These are phyloP conservation scores for Myotis myotis DNA, from an alignment of 2,797 vertebrate species.

Conservation along the genomic window DNA sequence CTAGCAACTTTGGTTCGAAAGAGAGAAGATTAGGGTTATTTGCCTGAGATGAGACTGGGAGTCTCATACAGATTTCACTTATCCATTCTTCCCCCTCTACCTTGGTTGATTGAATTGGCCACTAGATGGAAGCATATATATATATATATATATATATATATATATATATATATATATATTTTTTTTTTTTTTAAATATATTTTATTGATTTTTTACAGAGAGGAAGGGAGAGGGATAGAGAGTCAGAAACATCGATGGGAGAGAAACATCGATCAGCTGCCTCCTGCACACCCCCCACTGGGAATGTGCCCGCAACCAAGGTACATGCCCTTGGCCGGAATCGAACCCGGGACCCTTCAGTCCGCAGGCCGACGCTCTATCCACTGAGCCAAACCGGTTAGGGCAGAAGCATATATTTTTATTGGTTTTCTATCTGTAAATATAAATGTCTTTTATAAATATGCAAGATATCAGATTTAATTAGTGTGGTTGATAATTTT, in stretches of 20 bases:
- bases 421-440: constrained; percentile 26
- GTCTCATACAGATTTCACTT: background rate
- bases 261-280: no score
- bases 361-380: no score
- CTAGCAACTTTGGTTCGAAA: background rate
- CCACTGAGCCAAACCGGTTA: no score
- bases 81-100: background rate
- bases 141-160: constrained; percentile 42
- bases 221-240: no score
- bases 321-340: no score
- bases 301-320: no score
- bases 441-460: background rate
- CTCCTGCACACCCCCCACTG: no score
- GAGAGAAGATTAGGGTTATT: background rate
- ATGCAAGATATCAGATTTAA: background rate
- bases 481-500: background rate
- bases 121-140: constrained; percentile 51
- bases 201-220: constrained; percentile 35
- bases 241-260: no score
- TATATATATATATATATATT: no score
- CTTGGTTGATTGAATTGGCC: constrained; percentile 18
- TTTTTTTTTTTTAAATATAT: no score
- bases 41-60: background rate
- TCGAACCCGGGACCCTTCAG: no score
- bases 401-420: constrained; percentile 52